Conservation (phyloP, 2,113 vertebrate genomes). For the Hemicordylus capensis region DNA sequence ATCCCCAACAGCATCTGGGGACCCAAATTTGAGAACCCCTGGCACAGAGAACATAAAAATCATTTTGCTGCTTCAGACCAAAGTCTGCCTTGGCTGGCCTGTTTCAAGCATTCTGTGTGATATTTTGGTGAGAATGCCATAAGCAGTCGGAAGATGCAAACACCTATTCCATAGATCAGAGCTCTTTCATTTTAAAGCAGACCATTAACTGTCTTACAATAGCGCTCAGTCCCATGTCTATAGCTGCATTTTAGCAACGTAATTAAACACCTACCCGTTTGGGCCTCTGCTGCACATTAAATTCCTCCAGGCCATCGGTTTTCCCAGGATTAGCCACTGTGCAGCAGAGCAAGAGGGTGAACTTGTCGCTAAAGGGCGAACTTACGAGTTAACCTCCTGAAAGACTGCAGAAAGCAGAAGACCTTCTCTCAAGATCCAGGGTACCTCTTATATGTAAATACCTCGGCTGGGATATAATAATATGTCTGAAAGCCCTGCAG, state of each 20-base stretch:
- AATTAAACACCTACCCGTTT: constrained; percentile 11
- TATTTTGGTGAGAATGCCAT: neutral
- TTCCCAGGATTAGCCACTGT: neutral
- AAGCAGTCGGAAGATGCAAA: too few species aligned
- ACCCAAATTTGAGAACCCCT: too few species aligned
- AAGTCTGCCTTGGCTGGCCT: neutral
- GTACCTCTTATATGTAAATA: constrained; percentile 36
- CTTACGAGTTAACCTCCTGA: neutral
- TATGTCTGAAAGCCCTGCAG: neutral
- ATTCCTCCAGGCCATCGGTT: neutral
- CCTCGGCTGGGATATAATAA: constrained; percentile 19
- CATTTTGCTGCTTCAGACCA: neutral
- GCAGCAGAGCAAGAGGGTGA: too few species aligned
- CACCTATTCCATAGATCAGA: neutral
- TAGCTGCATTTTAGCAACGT: neutral
- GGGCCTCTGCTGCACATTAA: constrained; percentile 3
- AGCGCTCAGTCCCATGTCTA: neutral
- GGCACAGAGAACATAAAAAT: neutral
- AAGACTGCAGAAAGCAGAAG: constrained; percentile 17
- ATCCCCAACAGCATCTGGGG: too few species aligned
- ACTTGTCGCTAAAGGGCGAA: neutral
- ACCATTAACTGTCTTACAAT: neutral
- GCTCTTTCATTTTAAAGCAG: neutral
- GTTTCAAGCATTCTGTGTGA: neutral
- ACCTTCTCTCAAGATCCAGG: constrained; percentile 38